These are phyloP conservation scores for Masnerella sp. DNA, from an alignment of 2,888 invertebrate genomes.

Conservation along the genomic window DNA sequence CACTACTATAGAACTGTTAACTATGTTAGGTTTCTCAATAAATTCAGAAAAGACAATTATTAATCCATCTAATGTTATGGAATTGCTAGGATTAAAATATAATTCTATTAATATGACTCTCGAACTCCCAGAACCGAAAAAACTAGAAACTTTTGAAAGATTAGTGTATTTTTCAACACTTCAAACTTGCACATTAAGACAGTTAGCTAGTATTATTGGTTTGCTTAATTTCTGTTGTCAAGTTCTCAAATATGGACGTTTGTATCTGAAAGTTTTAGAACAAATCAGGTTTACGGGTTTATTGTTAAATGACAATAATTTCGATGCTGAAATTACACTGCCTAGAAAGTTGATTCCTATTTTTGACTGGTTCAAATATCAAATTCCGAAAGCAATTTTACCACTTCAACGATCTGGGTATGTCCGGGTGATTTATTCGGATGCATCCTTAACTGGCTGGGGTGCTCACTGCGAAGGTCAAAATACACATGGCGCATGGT, in stretches of 20 bases:
- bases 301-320: neutral
- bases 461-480: constrained; percentile 7
- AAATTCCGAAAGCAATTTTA: neutral
- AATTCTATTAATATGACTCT: constrained; percentile 2
- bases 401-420: neutral
- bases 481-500: too few relatives aligned
- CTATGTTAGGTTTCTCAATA: constrained; percentile 1
- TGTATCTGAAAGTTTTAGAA: constrained; percentile 11
- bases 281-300: neutral
- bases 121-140: neutral
- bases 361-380: constrained; percentile 6
- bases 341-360: neutral
- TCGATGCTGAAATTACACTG: neutral
- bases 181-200: neutral
- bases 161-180: too few relatives aligned
- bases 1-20: neutral
- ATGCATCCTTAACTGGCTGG: constrained; percentile 16
- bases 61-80: neutral
- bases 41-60: neutral
- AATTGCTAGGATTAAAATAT: constrained; percentile 6
- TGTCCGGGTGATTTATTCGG: constrained; percentile 22
- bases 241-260: neutral
- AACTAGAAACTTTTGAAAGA: neutral
- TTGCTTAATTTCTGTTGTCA: constrained; percentile 7
- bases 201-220: neutral